A percentile compares a stretch with the other conserved stretches of the same genome.
These are phyloP conservation scores for Portevinia maculata DNA, from an alignment of 2,888 invertebrate genomes.

Conservation along the genomic window DNA sequence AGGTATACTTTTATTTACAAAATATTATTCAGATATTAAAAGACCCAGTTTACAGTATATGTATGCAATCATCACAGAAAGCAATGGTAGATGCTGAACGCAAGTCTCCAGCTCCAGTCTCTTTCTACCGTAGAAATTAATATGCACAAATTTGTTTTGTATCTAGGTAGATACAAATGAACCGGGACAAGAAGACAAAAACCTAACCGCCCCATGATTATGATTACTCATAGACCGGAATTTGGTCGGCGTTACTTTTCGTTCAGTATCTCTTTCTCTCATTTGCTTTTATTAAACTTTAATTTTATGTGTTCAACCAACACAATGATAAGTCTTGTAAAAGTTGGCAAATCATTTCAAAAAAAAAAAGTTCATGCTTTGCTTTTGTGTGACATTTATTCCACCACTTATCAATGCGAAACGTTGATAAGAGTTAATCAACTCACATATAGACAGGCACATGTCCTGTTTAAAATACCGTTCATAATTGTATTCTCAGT, in stretches of 20 bases:
- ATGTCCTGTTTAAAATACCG: neutral
- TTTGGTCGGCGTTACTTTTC: slow-evolving; percentile 46
- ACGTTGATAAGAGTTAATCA: neutral
- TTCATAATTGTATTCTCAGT: neutral
- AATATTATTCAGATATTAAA: slow-evolving; percentile 20
- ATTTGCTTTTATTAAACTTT: slow-evolving; percentile 6
- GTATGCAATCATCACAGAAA: slow-evolving; percentile 9
- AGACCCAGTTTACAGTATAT: slow-evolving; percentile 25
- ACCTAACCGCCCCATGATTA: slow-evolving; percentile 47
- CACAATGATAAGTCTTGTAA: slow-evolving; percentile 14
- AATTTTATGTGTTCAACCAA: slow-evolving; percentile 19
- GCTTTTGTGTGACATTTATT: slow-evolving; percentile 38
- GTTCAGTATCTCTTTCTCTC: slow-evolving; percentile 8
- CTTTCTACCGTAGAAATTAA: slow-evolving; percentile 32
- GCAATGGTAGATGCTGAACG: neutral
- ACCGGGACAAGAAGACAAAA: slow-evolving; percentile 63
- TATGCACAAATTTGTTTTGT: slow-evolving; percentile 62
- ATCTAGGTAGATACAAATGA: slow-evolving; percentile 64
- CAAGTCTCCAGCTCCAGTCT: slow-evolving; percentile 7
- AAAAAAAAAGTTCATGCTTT: slow-evolving; percentile 10
- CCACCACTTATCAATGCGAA: neutral
- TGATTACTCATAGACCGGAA: slow-evolving; percentile 72
- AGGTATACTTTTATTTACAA: neutral
- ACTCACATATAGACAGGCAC: neutral
- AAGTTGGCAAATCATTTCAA: slow-evolving; percentile 2